Evolutionary conservation across 2,888 invertebrate species (phyloP).

Genomic region (Hydrotaea diabolus): DNA sequence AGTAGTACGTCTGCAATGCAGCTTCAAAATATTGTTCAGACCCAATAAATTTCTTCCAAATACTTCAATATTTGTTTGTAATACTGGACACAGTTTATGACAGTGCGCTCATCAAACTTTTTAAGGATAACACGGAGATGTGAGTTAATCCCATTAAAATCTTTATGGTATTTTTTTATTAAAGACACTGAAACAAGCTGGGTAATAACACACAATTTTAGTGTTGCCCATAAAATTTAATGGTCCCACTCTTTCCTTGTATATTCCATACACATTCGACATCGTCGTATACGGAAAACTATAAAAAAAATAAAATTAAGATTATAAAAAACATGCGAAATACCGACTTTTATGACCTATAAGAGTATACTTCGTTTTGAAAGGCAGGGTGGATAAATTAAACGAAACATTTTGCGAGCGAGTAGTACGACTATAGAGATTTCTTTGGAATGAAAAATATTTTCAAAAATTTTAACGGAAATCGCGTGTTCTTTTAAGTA

Average conservation of each 20-base stretch:
- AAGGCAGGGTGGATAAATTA: background rate
- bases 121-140: background rate
- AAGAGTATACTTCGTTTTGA: constrained; percentile 10
- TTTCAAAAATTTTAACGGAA: background rate
- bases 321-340: background rate
- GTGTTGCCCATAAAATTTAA: constrained; percentile 40
- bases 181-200: background rate
- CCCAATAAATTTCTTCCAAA: too few species aligned
- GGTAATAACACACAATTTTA: constrained; percentile 18
- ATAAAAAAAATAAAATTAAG: background rate
- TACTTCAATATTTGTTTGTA: too few species aligned
- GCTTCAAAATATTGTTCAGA: too few species aligned
- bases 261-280: background rate
- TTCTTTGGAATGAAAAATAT: background rate
- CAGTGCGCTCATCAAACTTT: background rate
- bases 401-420: background rate
- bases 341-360: constrained; percentile 9
- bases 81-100: background rate
- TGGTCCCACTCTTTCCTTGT: constrained; percentile 16
- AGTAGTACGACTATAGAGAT: too few species aligned
- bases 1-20: too few species aligned
- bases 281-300: constrained; percentile 18
- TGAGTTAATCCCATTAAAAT: background rate
- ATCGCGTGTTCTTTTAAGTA: background rate
- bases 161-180: background rate